Evolutionary conservation across 2,888 invertebrate species (phyloP).

Genomic region (Rhamnusium bicolor): DNA sequence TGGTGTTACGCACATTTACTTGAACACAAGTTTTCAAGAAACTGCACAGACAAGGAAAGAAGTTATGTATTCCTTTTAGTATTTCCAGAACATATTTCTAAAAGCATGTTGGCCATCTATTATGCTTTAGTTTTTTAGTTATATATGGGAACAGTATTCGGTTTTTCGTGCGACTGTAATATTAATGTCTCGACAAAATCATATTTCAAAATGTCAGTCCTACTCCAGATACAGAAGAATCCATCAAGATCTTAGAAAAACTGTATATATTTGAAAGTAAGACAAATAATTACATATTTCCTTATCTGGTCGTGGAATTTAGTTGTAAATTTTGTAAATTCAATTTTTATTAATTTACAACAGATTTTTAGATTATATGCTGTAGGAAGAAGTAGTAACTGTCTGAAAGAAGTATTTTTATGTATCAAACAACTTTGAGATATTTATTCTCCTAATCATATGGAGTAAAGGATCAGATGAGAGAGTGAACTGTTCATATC

Average conservation of each 20-base stretch:
- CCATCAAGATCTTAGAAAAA: not conserved
- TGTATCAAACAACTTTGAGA: too few species aligned
- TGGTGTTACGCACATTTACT: slow-evolving; percentile 21
- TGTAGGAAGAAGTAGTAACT: too few species aligned
- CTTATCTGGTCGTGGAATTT: not conserved
- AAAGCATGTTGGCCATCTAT: slow-evolving; percentile 15
- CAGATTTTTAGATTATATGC: too few species aligned
- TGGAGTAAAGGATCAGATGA: too few species aligned
- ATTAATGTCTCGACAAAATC: slow-evolving; percentile 8
- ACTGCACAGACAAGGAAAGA: not conserved
- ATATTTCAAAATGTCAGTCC: slow-evolving; percentile 12
- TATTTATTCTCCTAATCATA: too few species aligned
- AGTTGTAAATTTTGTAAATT: not conserved
- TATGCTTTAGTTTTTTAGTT: slow-evolving; percentile 23
- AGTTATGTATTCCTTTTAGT: slow-evolving; percentile 24
- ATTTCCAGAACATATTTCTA: slow-evolving; percentile 19
- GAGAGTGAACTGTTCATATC: too few species aligned
- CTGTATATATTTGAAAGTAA: not conserved
- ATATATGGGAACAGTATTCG: not conserved
- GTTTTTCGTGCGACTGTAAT: slow-evolving; percentile 12
- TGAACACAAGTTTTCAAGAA: slow-evolving; percentile 17
- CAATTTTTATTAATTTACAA: not conserved
- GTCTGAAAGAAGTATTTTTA: too few species aligned
- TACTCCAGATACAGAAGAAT: not conserved
- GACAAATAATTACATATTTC: not conserved